phyloP scores from a whole-genome alignment of 2,113 vertebrate genomes.

The Platanista minor region DNA sequence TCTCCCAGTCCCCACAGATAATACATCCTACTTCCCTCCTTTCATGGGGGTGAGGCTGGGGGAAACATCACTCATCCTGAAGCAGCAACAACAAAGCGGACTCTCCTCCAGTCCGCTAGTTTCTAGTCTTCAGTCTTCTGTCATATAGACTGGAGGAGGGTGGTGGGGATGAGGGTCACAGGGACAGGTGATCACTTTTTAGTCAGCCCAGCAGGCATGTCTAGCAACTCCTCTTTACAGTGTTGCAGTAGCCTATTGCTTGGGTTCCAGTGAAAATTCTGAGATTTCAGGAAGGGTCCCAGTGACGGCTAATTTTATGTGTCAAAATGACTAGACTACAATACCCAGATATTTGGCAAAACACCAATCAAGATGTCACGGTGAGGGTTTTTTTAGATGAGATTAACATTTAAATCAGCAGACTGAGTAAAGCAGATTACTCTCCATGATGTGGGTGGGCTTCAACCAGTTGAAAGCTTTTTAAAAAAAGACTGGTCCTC shows the following conservation, averaged over 20 bases:
- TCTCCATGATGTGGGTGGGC: not conserved
- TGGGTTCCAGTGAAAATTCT: not conserved
- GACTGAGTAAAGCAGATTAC: not conserved
- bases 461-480: not conserved
- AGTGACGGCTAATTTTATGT: not conserved
- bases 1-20: not conserved
- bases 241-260: not conserved
- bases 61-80: too few relatives aligned
- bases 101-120: accelerated
- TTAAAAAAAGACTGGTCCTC: not conserved
- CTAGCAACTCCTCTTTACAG: not conserved
- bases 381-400: not conserved
- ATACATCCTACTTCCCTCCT: not conserved
- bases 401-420: not conserved
- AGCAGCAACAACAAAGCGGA: not conserved
- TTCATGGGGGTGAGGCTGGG: accelerated
- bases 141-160: not conserved
- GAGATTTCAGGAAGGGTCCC: not conserved
- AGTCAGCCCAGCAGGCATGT: not conserved
- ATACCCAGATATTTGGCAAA: not conserved
- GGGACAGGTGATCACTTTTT: not conserved
- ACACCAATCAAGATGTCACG: not conserved
- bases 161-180: accelerated
- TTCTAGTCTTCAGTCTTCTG: not conserved
- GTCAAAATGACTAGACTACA: not conserved